phyloP scores from a whole-genome alignment of 2,797 vertebrate species.

The Saxicola maurus region DNA sequence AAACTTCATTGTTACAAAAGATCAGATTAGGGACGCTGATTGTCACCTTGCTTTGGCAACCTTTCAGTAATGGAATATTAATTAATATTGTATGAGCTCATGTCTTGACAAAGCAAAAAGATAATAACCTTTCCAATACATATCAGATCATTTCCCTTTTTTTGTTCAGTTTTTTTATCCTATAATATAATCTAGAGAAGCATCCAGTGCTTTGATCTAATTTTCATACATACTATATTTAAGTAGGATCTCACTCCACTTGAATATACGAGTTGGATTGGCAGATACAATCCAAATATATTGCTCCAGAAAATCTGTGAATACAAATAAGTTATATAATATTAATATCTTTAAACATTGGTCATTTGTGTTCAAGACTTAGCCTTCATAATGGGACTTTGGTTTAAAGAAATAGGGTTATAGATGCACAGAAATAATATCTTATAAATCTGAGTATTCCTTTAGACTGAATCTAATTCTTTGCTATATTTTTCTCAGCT shows the following conservation, averaged over 20 bases:
- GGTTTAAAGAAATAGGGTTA: not conserved
- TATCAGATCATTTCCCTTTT: not conserved
- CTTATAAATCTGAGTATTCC: not conserved
- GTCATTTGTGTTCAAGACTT: not conserved
- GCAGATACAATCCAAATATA: not conserved
- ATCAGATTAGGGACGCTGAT: not conserved
- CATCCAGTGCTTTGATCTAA: not conserved
- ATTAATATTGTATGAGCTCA: not conserved
- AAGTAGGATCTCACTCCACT: not conserved
- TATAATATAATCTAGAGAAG: not conserved
- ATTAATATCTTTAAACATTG: not conserved
- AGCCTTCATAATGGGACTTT: not conserved
- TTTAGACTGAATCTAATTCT: not conserved
- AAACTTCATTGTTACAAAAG: not conserved
- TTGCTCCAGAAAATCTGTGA: not conserved
- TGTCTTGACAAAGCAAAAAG: not conserved
- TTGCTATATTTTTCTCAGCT: not conserved
- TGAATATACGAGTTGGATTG: not conserved
- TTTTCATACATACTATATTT: not conserved
- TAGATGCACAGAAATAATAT: not conserved
- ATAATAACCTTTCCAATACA: not conserved
- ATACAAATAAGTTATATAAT: not conserved
- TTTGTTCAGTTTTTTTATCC: not conserved
- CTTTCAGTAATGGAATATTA: slow-evolving; percentile 15
- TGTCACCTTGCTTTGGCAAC: slow-evolving; percentile 2